Evolutionary conservation across 2,888 invertebrate species (phyloP).

Genomic region (Timandra comae): DNA sequence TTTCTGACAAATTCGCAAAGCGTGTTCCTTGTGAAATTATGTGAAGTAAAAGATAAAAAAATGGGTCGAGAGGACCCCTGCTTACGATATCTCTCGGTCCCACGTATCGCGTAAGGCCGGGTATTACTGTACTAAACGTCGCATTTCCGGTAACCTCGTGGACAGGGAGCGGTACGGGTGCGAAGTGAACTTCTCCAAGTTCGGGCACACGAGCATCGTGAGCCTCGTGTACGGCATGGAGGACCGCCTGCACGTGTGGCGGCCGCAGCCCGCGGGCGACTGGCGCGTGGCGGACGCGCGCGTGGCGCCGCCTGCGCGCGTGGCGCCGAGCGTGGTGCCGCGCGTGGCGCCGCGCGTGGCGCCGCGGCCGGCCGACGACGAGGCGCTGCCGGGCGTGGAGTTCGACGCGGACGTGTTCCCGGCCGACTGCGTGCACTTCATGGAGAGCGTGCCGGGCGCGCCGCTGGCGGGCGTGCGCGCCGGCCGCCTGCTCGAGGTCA

Average conservation of each 20-base stretch:
- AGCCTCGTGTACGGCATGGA: conserved; percentile 24
- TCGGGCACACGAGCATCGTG: conserved; percentile 49
- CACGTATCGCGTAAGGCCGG: no score
- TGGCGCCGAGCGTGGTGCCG: conserved; percentile 5
- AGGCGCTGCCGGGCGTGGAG: conserved; percentile 48
- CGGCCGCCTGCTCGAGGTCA: conserved; percentile 53
- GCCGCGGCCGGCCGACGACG: conserved; percentile 27
- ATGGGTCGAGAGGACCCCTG: no score
- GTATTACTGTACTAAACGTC: no score
- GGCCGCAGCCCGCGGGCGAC: conserved; percentile 5
- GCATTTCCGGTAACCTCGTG: no score
- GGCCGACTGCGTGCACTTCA: conserved; percentile 54
- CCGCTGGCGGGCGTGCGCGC: conserved; percentile 25
- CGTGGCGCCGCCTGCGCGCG: conserved; percentile 10
- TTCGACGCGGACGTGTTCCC: conserved; percentile 62
- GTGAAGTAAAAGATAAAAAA: no score
- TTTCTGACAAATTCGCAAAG: no score
- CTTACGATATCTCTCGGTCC: no score
- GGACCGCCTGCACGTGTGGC: conserved; percentile 7
- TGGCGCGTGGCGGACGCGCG: conserved; percentile 6
- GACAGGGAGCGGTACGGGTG: conserved; percentile 47
- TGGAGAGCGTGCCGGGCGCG: conserved; percentile 44
- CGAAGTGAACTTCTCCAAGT: conserved; percentile 45
- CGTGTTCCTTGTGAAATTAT: no score
- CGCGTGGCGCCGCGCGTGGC: conserved; percentile 8